Evolutionary conservation across 1,140 invertebrate species (phyloP), one percentile per base, ranked within the genome.

Genomic region (Octopus sinensis): DNA sequence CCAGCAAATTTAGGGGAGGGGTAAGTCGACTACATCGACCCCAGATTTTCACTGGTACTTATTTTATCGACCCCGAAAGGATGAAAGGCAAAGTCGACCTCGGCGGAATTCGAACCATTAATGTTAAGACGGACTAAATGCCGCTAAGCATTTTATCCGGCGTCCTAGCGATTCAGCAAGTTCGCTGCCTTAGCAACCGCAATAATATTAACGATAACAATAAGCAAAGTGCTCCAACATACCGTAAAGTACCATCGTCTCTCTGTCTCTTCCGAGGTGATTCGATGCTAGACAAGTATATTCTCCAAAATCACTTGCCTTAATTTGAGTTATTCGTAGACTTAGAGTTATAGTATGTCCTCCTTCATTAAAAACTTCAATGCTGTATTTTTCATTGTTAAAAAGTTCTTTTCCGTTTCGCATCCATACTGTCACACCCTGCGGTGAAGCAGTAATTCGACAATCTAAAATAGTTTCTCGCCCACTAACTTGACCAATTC

Each of bases 271-370:
- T 79, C 96, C 96, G 62, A 97, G 91, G 13, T 95, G 95, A 90
- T 97, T 97, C 82, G 95, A 96, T 80, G 96, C 96, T 79, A 97
- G 94, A 88, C 96, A 97, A 88, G 95, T 95, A 92, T 97, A 98
- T 79, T 95, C 95, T 30, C 96, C 96, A 85, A 95, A 94, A 90
- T 97, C 96, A 43, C 93, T 92, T 83, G 93, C 91, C 5, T 93
- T 93, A 89, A 97, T 96, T 86, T 93, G 93, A 85, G 94, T 92
- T 86, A 98, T 96, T 76, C 94, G 92, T 81, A 98, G 92, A 92
- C 93, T 93, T 94, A 97, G 96, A 83, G 94, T 93, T 71, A 96
- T 94, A 86, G 95, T 96, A 91, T 96, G 96, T 51, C 93, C 94
- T 43, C 93, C 92, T 93, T 93, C 85, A 9, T 83, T 80, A 80